phyloP scores from a whole-genome alignment of 2,888 invertebrate genomes.

The Chaetoderma sp. region DNA sequence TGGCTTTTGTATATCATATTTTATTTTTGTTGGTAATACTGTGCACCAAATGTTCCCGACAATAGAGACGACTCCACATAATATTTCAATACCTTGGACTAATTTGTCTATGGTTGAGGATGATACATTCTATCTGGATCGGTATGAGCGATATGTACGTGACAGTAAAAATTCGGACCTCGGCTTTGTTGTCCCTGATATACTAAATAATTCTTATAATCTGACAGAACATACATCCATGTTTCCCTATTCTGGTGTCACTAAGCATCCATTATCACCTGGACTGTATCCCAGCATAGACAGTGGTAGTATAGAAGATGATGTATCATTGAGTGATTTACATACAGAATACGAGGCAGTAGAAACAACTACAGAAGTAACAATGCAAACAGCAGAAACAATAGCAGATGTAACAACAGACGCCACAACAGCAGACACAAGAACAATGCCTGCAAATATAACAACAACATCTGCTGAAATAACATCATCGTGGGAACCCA shows the following conservation, averaged over 20 bases:
- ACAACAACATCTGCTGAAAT: not conserved
- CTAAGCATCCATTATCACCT: no score
- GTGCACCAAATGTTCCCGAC: constrained; percentile 54
- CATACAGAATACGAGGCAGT: no score
- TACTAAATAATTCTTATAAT: not conserved
- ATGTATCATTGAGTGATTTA: no score
- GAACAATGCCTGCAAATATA: not conserved
- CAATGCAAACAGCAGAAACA: not conserved
- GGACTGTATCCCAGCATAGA: no score
- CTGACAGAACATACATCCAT: not conserved
- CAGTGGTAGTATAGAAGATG: no score
- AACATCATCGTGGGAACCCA: not conserved
- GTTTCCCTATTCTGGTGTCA: no score
- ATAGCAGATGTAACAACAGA: not conserved
- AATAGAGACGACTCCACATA: not conserved
- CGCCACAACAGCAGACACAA: not conserved
- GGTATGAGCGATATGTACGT: no score
- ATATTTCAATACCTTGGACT: not conserved
- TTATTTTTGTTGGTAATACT: constrained; percentile 66
- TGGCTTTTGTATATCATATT: constrained; percentile 62
- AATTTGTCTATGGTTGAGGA: not conserved
- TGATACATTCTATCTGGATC: no score
- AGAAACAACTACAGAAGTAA: no score
- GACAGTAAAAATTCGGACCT: no score
- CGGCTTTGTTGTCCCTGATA: not conserved